Evolutionary conservation across 2,113 vertebrate species (phyloP).

Genomic region (Hyperoodon ampullatus): DNA sequence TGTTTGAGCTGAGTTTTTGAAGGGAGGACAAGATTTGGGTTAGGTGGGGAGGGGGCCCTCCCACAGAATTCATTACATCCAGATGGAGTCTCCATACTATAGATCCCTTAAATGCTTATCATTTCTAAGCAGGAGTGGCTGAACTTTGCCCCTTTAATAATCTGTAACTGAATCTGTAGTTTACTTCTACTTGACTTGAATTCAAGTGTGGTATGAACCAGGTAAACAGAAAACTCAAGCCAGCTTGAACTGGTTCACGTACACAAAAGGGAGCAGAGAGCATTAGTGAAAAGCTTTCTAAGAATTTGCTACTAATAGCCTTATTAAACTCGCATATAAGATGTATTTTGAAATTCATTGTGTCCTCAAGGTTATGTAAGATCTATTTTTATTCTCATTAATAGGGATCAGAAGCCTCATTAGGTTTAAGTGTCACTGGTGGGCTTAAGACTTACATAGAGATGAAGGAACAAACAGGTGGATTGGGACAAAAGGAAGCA

Average conservation of each 20-base stretch:
- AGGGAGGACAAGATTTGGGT: slow-evolving; percentile 4
- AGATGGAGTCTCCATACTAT: not conserved
- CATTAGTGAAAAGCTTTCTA: slow-evolving; percentile 56
- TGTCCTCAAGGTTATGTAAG: slow-evolving; percentile 46
- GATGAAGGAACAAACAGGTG: slow-evolving; percentile 20
- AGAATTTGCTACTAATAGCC: slow-evolving; percentile 36
- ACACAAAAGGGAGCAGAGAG: not conserved
- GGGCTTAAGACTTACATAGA: slow-evolving; percentile 58
- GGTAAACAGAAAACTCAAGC: not conserved
- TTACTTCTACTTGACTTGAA: slow-evolving; percentile 33
- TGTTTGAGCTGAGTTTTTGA: slow-evolving; percentile 19
- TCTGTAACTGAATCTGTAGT: slow-evolving; percentile 28
- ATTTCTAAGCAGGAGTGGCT: not conserved
- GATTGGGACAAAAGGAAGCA: not conserved
- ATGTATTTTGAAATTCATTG: slow-evolving; percentile 52
- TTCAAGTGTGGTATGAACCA: not conserved
- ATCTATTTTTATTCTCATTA: slow-evolving; percentile 64
- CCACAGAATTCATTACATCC: not conserved
- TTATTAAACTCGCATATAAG: slow-evolving; percentile 43
- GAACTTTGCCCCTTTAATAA: not conserved
- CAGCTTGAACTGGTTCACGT: slow-evolving; percentile 5
- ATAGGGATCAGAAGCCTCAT: slow-evolving; percentile 48
- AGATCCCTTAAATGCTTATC: not conserved
- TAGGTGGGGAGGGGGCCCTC: not conserved
- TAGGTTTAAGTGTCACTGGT: slow-evolving; percentile 43